Conservation (phyloP, 1,140 invertebrate species). For the Drosophila watanabei region DNA sequence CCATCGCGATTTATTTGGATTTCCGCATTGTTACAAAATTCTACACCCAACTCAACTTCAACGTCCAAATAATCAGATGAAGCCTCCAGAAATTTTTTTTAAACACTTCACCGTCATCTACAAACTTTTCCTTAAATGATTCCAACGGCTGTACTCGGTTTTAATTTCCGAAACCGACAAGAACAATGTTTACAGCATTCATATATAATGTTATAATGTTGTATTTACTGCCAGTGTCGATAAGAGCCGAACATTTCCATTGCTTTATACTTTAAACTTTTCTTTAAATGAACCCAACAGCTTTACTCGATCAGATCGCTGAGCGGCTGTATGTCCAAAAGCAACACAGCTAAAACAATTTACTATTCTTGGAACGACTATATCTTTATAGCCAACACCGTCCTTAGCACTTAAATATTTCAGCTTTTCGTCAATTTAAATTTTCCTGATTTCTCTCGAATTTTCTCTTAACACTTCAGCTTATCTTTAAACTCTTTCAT, state of each 20-base stretch:
- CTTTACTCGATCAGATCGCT: no score
- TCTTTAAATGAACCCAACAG: no score
- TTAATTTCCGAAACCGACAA: background rate
- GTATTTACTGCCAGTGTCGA: background rate
- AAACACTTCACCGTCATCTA: background rate
- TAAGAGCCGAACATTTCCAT: background rate
- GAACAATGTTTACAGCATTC: background rate
- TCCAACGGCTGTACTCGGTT: background rate
- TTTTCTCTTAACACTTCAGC: background rate
- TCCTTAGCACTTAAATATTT: no score
- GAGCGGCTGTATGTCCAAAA: no score
- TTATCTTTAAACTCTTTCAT: no score
- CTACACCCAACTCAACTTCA: background rate
- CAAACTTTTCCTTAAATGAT: background rate
- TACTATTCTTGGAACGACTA: no score
- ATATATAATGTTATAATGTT: constrained; percentile 5
- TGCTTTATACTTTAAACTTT: background rate
- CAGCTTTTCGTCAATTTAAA: no score
- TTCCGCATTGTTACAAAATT: no score
- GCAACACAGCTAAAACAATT: no score
- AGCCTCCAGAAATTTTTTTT: background rate
- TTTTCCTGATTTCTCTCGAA: background rate
- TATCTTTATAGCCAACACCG: no score
- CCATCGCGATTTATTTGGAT: background rate
- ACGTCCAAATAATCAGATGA: constrained; percentile 5